A percentile compares a stretch with the other conserved stretches of the same genome.
These are phyloP conservation scores for Porphyrio hochstetteri DNA, from an alignment of 2,113 vertebrate species.

Conservation along the genomic window DNA sequence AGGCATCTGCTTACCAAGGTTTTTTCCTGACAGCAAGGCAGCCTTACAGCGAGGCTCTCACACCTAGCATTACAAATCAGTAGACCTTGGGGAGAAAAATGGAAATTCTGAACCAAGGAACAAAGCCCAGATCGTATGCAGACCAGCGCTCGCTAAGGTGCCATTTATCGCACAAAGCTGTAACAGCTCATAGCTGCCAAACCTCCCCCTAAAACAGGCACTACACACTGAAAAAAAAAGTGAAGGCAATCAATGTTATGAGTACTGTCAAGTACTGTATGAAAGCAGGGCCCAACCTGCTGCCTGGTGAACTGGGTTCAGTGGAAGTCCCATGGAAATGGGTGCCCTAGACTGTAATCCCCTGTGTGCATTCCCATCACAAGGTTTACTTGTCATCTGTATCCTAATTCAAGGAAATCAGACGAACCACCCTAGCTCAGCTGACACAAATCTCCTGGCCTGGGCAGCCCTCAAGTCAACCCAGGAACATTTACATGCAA, in stretches of 20 bases:
- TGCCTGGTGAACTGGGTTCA: fast-evolving
- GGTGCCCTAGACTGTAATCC: neutral
- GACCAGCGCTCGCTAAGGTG: neutral
- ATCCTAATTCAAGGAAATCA: neutral
- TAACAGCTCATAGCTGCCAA: neutral
- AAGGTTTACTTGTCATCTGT: neutral
- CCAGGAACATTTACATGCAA: neutral
- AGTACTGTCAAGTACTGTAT: neutral
- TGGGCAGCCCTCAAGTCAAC: neutral
- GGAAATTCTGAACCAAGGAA: neutral
- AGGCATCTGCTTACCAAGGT: neutral
- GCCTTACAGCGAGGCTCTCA: neutral
- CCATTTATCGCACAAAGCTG: neutral
- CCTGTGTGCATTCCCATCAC: neutral
- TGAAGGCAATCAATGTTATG: neutral
- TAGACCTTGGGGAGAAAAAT: neutral
- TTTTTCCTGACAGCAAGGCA: neutral
- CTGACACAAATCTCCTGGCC: neutral
- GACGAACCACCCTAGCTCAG: neutral
- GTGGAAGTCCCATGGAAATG: fast-evolving
- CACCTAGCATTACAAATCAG: neutral
- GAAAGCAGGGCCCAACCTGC: neutral
- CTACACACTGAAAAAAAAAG: neutral
- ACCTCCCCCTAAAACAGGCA: neutral
- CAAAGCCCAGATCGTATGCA: neutral